A percentile compares a stretch with the other conserved stretches of the same genome.
Conservation (phyloP, 2,888 invertebrate genomes). For the Sminthurinus aureus region DNA sequence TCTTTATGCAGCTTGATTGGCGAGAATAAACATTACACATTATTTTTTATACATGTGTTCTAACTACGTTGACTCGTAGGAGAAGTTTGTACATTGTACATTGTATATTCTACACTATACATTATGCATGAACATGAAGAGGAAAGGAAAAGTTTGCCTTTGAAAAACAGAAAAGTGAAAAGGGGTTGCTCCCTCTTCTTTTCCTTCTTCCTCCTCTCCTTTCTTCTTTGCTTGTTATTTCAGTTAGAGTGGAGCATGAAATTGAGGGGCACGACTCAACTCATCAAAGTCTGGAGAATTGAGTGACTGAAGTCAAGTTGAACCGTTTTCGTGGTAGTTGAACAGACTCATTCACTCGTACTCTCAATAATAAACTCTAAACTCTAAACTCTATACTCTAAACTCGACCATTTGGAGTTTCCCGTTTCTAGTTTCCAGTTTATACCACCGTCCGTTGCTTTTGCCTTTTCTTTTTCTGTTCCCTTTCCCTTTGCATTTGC, state of each 20-base stretch:
- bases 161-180: background rate
- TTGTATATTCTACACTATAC: too few relatives aligned
- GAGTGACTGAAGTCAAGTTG: background rate
- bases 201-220: background rate
- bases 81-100: too few relatives aligned
- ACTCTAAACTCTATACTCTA: too few relatives aligned
- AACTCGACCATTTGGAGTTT: too few relatives aligned
- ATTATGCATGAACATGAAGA: background rate
- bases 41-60: too few relatives aligned
- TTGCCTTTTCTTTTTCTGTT: background rate
- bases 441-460: background rate
- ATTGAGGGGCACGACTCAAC: constrained; percentile 48
- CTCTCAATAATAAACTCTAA: too few relatives aligned
- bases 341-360: too few relatives aligned
- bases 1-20: too few relatives aligned
- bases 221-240: constrained; percentile 48
- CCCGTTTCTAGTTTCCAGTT: too few relatives aligned
- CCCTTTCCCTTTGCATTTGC: background rate
- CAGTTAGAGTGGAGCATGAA: constrained; percentile 53
- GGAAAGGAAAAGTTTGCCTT: background rate
- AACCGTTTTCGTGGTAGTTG: background rate
- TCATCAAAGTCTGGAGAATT: constrained; percentile 27
- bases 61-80: too few relatives aligned
- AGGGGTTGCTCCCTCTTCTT: constrained; percentile 11
- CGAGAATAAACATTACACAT: too few relatives aligned